Conservation (phyloP, 2,797 vertebrate species). For the Buphagus erythrorhynchus region DNA sequence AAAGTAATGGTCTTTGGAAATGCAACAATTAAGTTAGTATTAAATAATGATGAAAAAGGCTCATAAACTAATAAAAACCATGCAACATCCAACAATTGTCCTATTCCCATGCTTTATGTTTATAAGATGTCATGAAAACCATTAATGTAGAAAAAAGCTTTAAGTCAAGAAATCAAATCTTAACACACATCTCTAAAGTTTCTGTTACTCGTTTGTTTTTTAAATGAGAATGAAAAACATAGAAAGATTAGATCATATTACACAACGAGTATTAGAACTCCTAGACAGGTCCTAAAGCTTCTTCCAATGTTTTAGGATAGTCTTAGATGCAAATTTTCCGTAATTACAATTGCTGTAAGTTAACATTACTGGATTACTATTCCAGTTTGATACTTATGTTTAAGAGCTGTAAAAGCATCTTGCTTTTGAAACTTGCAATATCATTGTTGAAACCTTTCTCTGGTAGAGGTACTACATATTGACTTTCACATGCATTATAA, state of each 20-base stretch:
- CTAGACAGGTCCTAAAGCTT: neutral
- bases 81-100: neutral
- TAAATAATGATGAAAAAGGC: neutral
- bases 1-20: neutral
- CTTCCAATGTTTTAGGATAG: neutral
- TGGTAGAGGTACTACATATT: neutral
- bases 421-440: neutral
- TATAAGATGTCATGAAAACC: neutral
- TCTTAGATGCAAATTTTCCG: neutral
- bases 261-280: neutral
- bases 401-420: neutral
- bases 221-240: neutral
- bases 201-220: neutral
- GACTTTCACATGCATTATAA: neutral
- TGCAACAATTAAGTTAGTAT: neutral
- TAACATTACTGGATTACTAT: neutral
- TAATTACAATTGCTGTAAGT: neutral
- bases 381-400: neutral
- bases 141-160: neutral
- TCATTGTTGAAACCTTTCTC: neutral
- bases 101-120: neutral
- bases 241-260: neutral
- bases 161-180: neutral
- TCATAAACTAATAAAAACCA: neutral
- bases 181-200: neutral